Conservation (phyloP, 2,797 vertebrate genomes). For the Aldrovandia affinis region DNA sequence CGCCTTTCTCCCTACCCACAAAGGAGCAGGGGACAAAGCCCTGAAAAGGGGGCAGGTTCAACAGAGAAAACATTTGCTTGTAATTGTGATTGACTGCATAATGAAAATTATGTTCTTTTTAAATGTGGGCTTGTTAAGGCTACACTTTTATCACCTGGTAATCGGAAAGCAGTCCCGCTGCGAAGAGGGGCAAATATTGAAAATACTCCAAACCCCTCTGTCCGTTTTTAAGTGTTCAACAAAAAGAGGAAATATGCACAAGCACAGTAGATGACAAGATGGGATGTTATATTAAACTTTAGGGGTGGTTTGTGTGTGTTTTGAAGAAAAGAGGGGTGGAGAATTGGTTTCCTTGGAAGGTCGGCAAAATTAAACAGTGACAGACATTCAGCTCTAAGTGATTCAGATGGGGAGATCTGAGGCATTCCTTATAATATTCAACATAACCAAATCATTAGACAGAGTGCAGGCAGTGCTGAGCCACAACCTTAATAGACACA, state of each 20-base stretch:
- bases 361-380: conserved; percentile 12
- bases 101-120: conserved; percentile 99
- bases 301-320: conserved; percentile 11
- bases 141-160: conserved; percentile 92
- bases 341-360: conserved; percentile 18
- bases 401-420: conserved; percentile 44
- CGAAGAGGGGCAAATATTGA: conserved; percentile 89
- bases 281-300: conserved; percentile 43
- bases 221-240: conserved; percentile 77
- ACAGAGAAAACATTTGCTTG: conserved; percentile 99
- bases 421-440: conserved; percentile 72
- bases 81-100: conserved; percentile 99
- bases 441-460: conserved; percentile 72
- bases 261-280: conserved; percentile 69
- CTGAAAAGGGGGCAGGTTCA: conserved; percentile 93
- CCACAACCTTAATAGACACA: conserved; percentile 66
- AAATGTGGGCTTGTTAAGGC: conserved; percentile 96
- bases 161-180: conserved; percentile 86
- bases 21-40: conserved; percentile 89
- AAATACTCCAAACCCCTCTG: conserved; percentile 87
- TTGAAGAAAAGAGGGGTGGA: not conserved
- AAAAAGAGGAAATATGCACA: conserved; percentile 22
- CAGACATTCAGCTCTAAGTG: conserved; percentile 45
- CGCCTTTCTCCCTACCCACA: conserved; percentile 95
- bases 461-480: conserved; percentile 63